Evolutionary conservation across 30 jellyfish, hydroid and myxozoan species (phyloP).

Genomic region (Aurelia coerulea): DNA sequence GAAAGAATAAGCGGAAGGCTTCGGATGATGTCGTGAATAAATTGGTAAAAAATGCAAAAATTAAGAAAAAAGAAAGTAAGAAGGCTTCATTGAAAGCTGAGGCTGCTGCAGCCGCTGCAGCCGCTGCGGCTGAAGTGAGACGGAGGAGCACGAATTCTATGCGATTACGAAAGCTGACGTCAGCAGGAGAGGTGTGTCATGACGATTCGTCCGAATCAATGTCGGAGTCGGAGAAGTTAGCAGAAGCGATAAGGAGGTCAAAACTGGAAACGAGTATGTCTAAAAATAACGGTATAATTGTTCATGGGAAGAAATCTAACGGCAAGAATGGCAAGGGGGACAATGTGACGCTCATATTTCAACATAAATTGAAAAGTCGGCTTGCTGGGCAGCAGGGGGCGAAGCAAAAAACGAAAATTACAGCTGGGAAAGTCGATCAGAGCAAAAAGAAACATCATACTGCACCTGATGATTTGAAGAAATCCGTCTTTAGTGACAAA

Average conservation of each 20-base stretch:
- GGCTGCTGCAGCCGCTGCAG: slow-evolving; percentile 12
- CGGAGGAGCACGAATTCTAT: slow-evolving; percentile 69
- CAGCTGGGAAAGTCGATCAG: neutral
- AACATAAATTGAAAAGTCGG: neutral
- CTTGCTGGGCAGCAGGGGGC: neutral
- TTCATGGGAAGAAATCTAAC: neutral
- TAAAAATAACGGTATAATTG: neutral
- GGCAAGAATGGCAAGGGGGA: neutral
- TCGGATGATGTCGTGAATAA: neutral
- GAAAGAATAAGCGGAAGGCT: slow-evolving; percentile 31
- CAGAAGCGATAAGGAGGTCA: slow-evolving; percentile 61
- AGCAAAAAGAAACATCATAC: neutral
- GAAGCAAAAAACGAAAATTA: neutral
- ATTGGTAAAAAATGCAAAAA: slow-evolving; percentile 41
- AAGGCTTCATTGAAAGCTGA: slow-evolving; percentile 2
- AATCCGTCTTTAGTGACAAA: slow-evolving; percentile 3
- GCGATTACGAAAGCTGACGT: slow-evolving; percentile 65
- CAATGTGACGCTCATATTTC: neutral
- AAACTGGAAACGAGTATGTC: slow-evolving; percentile 54
- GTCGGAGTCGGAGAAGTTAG: slow-evolving; percentile 67
- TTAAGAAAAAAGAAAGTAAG: slow-evolving; percentile 33
- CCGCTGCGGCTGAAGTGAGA: slow-evolving; percentile 31
- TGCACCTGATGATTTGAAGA: neutral
- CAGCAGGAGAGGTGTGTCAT: slow-evolving; percentile 73
- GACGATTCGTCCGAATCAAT: slow-evolving; percentile 62